phyloP scores from a whole-genome alignment of 1,140 invertebrate species.

The Brachionus asplanchnoidis region DNA sequence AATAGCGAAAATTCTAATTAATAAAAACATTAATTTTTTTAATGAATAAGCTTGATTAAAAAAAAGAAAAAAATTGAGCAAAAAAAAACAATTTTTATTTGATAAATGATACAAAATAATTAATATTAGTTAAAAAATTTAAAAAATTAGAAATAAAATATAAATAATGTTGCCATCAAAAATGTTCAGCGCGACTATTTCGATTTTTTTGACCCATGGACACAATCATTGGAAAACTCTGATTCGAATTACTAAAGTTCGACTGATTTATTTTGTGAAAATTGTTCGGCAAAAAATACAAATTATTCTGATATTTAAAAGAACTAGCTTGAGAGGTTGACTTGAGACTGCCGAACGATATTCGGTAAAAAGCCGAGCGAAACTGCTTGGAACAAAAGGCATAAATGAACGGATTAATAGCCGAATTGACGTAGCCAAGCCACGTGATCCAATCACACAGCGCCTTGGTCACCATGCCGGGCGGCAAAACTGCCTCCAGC shows the following conservation, averaged over 20 bases:
- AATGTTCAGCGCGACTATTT: background rate
- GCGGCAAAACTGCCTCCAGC: constrained; percentile 58
- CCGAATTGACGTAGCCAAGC: constrained; percentile 97
- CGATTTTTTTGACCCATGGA: background rate
- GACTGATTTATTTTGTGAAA: background rate
- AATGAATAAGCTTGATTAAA: too few species aligned
- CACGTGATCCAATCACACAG: constrained; percentile 89
- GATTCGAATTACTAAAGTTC: background rate
- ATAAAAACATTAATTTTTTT: too few species aligned
- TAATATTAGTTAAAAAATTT: too few species aligned
- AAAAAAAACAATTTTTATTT: too few species aligned
- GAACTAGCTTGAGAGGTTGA: constrained; percentile 1
- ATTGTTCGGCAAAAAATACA: constrained; percentile 10
- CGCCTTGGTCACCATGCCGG: constrained; percentile 54
- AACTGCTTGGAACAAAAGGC: constrained; percentile 43
- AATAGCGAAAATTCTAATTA: too few species aligned
- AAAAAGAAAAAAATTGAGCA: too few species aligned
- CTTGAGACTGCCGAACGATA: constrained; percentile 18
- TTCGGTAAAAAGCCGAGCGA: constrained; percentile 42
- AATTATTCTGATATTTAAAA: background rate
- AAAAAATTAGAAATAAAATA: too few species aligned
- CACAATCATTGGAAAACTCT: background rate
- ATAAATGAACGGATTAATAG: constrained; percentile 68
- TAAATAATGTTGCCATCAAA: background rate
- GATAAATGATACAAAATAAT: too few species aligned